Evolutionary conservation across 2,797 vertebrate genomes (phyloP), one percentile per base, ranked within the genome.

Genomic region (Phalloptychus januarius): DNA sequence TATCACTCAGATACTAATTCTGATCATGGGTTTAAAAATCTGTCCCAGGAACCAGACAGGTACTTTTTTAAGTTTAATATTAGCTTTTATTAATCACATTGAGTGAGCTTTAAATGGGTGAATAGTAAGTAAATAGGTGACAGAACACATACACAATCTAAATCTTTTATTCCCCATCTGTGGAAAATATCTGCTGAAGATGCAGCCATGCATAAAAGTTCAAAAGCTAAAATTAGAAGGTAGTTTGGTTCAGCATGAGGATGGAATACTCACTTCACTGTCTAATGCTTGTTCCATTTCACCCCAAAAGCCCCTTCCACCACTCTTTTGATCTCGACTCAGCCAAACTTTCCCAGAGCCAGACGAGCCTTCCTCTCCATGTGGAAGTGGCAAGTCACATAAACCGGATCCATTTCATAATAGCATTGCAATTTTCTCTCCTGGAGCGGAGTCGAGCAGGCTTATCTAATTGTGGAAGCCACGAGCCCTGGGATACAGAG

Each of bases 381-480:
- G 83, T 58, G 75, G 86, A 92, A 91, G 90, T 63, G 71, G 82
- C 85, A 84, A 85, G 88, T 91, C 88, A 87, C 74, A 89, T 77
- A 85, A 90, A 92, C 87, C 79, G 76, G 92, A 92, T 94, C 78
- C 83, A 85, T 94, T 93, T 94, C 91, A 92, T 93, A 92, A 93
- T 81, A 80, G 79, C 77, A n/a, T 63, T 73, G 86, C 79, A 72
- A 75, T 25, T 86, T 83, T 85, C 80, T 83, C 72, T 83, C 88
- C 88, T 38, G 78, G 86, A 93, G 90, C 80, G 42, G 84, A 88
- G 86, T 85, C 81, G 87, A 91, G 83, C 78, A 83, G 85, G 88
- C 90, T 92, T 93, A 94, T 95, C 93, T 93, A 92, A 93, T 91
- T 93, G 88, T 93, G 79, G 85, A 86, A 89, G 91, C 89, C 89